Conservation (phyloP, 1,140 invertebrate genomes). For the Drosophila gunungcola region DNA sequence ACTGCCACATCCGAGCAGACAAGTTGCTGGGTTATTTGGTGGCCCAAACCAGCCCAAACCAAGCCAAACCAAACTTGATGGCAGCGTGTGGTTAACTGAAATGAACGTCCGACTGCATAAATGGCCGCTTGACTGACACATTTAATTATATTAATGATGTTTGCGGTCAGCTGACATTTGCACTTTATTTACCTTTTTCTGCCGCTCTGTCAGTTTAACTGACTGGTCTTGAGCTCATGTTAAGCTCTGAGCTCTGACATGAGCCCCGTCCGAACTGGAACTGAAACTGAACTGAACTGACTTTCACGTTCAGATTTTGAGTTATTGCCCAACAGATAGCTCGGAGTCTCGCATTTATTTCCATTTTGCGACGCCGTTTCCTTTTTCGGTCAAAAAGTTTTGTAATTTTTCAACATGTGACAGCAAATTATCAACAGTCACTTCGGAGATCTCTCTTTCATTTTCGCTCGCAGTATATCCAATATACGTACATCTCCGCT, state of each 20-base stretch:
- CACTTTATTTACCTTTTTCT: slow-evolving; percentile 75
- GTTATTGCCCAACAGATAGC: slow-evolving; percentile 67
- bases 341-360: slow-evolving; percentile 55
- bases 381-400: slow-evolving; percentile 30
- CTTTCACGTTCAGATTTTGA: slow-evolving; percentile 51
- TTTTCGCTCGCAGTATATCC: slow-evolving; percentile 6
- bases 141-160: slow-evolving; percentile 84
- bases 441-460: slow-evolving; percentile 45
- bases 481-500: slow-evolving; percentile 9
- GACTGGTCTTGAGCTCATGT: slow-evolving; percentile 45
- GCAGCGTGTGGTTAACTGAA: slow-evolving; percentile 72
- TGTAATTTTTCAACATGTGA: slow-evolving; percentile 77
- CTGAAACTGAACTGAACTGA: slow-evolving; percentile 9
- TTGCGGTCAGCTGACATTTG: slow-evolving; percentile 84
- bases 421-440: slow-evolving; percentile 80
- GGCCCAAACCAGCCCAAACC: slow-evolving; percentile 14
- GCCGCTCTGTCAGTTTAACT: slow-evolving; percentile 61
- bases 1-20: slow-evolving; percentile 50
- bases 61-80: slow-evolving; percentile 13
- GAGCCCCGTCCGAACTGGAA: slow-evolving; percentile 12
- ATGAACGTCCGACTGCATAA: slow-evolving; percentile 77
- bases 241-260: slow-evolving; percentile 28
- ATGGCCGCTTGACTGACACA: slow-evolving; percentile 82
- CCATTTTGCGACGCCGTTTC: slow-evolving; percentile 50
- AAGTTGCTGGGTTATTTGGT: slow-evolving; percentile 36